A percentile compares a stretch with the other conserved stretches of the same genome.
These are phyloP conservation scores for Drosophila leontia DNA, from an alignment of 1,140 invertebrate genomes.

Conservation along the genomic window DNA sequence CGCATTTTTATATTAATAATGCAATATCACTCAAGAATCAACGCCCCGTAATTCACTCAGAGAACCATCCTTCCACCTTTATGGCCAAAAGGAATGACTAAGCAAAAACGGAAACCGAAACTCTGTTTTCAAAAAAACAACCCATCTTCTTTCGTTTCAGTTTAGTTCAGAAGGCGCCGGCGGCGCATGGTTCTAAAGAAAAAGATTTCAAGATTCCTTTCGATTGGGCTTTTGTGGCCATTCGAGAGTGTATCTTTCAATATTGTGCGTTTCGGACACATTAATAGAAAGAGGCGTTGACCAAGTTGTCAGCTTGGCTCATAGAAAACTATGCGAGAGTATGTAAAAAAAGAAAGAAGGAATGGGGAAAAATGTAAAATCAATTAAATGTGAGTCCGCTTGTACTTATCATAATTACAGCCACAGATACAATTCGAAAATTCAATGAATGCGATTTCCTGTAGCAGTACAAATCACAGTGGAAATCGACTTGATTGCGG, in stretches of 20 bases:
- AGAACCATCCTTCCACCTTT: slow-evolving; percentile 25
- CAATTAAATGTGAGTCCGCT: slow-evolving; percentile 68
- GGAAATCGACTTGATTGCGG: slow-evolving; percentile 61
- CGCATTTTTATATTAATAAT: slow-evolving; percentile 51
- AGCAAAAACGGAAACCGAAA: slow-evolving; percentile 19
- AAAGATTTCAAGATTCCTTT: slow-evolving; percentile 50
- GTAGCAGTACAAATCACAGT: slow-evolving; percentile 69
- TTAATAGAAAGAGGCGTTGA: slow-evolving; percentile 76
- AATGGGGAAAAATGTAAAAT: slow-evolving; percentile 57
- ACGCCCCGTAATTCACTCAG: slow-evolving; percentile 71
- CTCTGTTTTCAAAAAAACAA: slow-evolving; percentile 10
- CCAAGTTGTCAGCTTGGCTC: slow-evolving; percentile 57
- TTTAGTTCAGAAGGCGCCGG: slow-evolving; percentile 60
- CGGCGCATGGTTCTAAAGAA: slow-evolving; percentile 74
- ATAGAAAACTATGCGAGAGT: background rate
- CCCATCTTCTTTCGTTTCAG: slow-evolving; percentile 14
- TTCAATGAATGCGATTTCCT: slow-evolving; percentile 74
- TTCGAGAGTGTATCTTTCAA: slow-evolving; percentile 52
- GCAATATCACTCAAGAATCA: slow-evolving; percentile 79
- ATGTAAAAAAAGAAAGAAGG: background rate
- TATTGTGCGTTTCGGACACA: slow-evolving; percentile 70
- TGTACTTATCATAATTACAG: slow-evolving; percentile 82
- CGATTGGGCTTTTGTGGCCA: slow-evolving; percentile 29
- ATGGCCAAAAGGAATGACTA: slow-evolving; percentile 42
- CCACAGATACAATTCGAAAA: slow-evolving; percentile 52